Evolutionary conservation across 53 echinoderm and acorn worm species (phyloP), one percentile per base, ranked within the genome.

Genomic region (Echinometra lucunter): DNA sequence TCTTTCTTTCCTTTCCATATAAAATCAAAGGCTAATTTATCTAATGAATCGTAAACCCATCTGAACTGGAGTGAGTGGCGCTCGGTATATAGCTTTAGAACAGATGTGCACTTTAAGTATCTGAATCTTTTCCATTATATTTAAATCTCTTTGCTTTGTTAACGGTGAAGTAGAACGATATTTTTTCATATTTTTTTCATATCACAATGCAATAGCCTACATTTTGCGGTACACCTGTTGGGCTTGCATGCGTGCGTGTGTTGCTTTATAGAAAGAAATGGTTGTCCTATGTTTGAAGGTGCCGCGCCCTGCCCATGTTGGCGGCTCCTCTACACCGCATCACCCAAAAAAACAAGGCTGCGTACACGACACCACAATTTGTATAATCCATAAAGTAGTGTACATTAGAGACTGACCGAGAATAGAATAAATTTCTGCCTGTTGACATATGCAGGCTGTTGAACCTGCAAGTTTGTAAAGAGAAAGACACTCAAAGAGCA

Each of bases 351-450:
- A 74, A 58, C 37, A 90, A 18, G 23, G 38, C 37, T 19, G 38
- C 58, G 91, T 60, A 66, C 91, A 90, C 91, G 91, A 90, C 91
- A 66, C 66, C 91, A 90, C 58, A 90, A 58, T 90, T 90, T 90
- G 91, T 90, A 90, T 90, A 90, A 90, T 90, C 91, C 91, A 90
- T 58, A 90, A 90, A 90, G 91, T 66, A 90, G 91, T 90, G 91
- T 90, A 90, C 91, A 90, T 60, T 90, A 40, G 58, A 90, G 88
- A 40, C 91, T 60, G 66, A 60, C 91, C 37, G 66, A 90, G 58
- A 90, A 90, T 66, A 90, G 25, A 57, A 90, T 58, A 90, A 90
- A 60, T 90, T 66, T 90, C 91, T 38, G 57, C 40, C 32, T 92
- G 92, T 92, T 92, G 92, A 92, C 92, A 45, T 70, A 69, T 53